Evolutionary conservation across 1,140 invertebrate species (phyloP), one percentile per base, ranked within the genome.

Genomic region (Chelonus insularis): DNA sequence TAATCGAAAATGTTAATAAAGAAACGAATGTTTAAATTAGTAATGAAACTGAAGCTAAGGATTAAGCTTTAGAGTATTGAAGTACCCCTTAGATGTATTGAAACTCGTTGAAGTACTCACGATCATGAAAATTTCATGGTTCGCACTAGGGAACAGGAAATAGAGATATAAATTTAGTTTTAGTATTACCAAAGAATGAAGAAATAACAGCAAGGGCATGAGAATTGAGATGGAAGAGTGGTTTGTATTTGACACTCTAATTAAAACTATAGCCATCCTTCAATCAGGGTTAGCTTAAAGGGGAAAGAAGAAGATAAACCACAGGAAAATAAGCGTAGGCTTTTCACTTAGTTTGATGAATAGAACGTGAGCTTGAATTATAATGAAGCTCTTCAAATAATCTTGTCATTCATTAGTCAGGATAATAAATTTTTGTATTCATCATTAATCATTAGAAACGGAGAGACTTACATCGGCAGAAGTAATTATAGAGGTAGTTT

Each of bases 211-310:
- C 7, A 18, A 14, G 16, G 41, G 12, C 18, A 16, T 43, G 16
- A 8, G 6, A 16, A 43, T 16, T 16, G 6, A 5, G 41, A 8
- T 7, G 16, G 4, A 43, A 43, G 12, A 14, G 32, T 29, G 7
- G 14, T 23, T 37, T 55, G 50, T 29, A 55, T 39, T 55, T 34
- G 52, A 37, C 25, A 55, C 29, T 55, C 52, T 55, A 55, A 55
- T 55, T 55, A 55, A 55, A 55, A 55, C 18, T 14, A 16, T 9
- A 14, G 11, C 29, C n/a, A 23, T 29, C 36, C 34, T 55, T 55
- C 52, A 55, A 55, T 55, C 52, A 55, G 0, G 50, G 34, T 20
- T 29, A 20, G 6, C 34, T 55, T 55, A 55, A 52, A 52, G 50
- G 9, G 32, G 20, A 55, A 16, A 9, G 32, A 11, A 20, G 41